Base-by-base conservation (phyloP, 2,888 invertebrate species). In the Tyria jacobaeae region DNA sequence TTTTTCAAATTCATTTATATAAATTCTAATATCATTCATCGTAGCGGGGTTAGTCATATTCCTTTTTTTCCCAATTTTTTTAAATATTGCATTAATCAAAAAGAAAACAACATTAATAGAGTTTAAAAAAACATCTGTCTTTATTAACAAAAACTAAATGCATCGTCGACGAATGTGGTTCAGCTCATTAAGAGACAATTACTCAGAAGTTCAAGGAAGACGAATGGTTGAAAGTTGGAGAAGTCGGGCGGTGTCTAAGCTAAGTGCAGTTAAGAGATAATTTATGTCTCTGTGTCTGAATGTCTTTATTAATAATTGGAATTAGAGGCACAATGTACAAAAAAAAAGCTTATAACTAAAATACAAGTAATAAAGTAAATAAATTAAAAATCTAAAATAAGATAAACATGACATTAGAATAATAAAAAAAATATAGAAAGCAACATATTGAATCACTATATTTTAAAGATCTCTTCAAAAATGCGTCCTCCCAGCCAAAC, bases 141-240 rank as follows among this genome's bases (percentile, higher is more conserved):
- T 34, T 34, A 44, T 44, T 44, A 12, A 12, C 21, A 7, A 12
- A 21, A 21, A 17, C 14, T 34, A 34, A 39, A 67, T 57, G 66
- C 57, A 66, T 71, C 65, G 73, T 70, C 67, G 70, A 71, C 68
- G 68, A 71, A 66, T 39, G 10, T 7, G 71, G 73, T 69, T 75
- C 72, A 79, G 81, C 76, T 84, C 83, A 83, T 85, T 84, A 87
- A 84, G 70, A 76, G 73, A 81, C 83, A 83, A 84, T 85, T 82
- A 84, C 75, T 51, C 64, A 27, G 70, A 74, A 74, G 68, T 81
- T 79, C 69, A 50, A 60, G 68, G 71, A 84, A 74, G 82, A 84
- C 80, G 78, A 84, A 87, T 84, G 78, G 76, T 37, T 48, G 41
- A 72, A 84, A 85, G 79, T 86, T 82, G 37, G 1, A 34, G 34